phyloP scores from a whole-genome alignment of 2,888 invertebrate genomes.

The Thelaira solivaga region DNA sequence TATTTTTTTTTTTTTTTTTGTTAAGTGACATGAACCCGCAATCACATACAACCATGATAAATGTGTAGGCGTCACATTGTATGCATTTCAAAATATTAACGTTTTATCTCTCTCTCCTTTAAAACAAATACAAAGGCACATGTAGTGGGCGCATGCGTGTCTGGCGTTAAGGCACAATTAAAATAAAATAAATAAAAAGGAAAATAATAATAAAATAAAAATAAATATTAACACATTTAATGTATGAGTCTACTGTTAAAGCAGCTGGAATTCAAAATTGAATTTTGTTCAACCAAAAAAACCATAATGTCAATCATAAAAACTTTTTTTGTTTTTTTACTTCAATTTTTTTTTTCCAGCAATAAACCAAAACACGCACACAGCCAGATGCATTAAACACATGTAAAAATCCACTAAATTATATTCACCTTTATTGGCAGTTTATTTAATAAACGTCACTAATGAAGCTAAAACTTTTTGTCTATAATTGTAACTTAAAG shows the following conservation, averaged over 20 bases:
- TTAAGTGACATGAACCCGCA: constrained; percentile 22
- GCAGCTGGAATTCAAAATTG: constrained; percentile 42
- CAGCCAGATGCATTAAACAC: constrained; percentile 32
- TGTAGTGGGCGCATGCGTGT: constrained; percentile 60
- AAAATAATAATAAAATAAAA: background rate
- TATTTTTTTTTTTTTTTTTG: background rate
- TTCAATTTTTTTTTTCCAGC: background rate
- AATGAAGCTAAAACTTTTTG: constrained; percentile 58
- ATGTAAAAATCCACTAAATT: constrained; percentile 54
- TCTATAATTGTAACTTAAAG: constrained; percentile 41
- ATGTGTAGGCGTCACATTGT: constrained; percentile 42
- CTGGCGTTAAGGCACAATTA: constrained; percentile 42
- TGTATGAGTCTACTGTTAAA: constrained; percentile 28
- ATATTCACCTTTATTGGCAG: constrained; percentile 55
- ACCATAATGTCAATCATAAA: constrained; percentile 51
- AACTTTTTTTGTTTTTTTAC: constrained; percentile 5
- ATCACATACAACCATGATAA: constrained; percentile 11
- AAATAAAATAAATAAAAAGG: no score
- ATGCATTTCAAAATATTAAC: constrained; percentile 47
- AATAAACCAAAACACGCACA: constrained; percentile 40
- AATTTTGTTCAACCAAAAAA: constrained; percentile 13
- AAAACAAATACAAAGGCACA: background rate
- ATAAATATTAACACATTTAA: constrained; percentile 29
- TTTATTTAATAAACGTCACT: constrained; percentile 59
- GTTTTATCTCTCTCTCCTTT: no score